A percentile compares a stretch with the other conserved stretches of the same genome.
Evolutionary conservation across 2,888 invertebrate species (phyloP).

Genomic region (Fragum fragum): DNA sequence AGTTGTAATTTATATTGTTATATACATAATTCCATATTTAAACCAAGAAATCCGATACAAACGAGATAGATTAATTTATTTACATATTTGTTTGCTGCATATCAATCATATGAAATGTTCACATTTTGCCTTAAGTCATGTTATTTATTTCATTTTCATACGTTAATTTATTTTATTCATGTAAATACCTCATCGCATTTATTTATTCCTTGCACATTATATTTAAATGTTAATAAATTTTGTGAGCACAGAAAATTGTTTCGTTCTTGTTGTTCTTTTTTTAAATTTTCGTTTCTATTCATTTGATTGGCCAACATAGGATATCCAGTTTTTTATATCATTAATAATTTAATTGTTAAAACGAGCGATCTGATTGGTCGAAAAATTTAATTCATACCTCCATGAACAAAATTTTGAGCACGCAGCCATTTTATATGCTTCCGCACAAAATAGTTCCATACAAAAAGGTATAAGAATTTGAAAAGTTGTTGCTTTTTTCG

Average conservation of each 20-base stretch:
- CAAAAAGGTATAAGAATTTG: too few relatives aligned
- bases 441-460: too few relatives aligned
- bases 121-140: neutral
- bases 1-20: neutral
- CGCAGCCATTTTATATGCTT: too few relatives aligned
- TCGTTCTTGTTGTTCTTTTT: too few relatives aligned
- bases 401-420: too few relatives aligned
- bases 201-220: neutral
- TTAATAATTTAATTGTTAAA: too few relatives aligned
- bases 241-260: neutral
- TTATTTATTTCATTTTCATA: neutral
- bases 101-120: neutral
- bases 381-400: too few relatives aligned
- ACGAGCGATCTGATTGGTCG: too few relatives aligned
- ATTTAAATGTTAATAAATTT: neutral
- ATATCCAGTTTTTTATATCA: too few relatives aligned
- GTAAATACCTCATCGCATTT: neutral
- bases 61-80: neutral
- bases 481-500: too few relatives aligned
- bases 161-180: slow-evolving; percentile 1
- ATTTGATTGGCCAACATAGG: too few relatives aligned
- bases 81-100: neutral
- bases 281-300: too few relatives aligned
- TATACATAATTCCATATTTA: neutral
- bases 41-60: neutral